Conservation (phyloP, 2,888 invertebrate genomes). For the Apamea anceps region DNA sequence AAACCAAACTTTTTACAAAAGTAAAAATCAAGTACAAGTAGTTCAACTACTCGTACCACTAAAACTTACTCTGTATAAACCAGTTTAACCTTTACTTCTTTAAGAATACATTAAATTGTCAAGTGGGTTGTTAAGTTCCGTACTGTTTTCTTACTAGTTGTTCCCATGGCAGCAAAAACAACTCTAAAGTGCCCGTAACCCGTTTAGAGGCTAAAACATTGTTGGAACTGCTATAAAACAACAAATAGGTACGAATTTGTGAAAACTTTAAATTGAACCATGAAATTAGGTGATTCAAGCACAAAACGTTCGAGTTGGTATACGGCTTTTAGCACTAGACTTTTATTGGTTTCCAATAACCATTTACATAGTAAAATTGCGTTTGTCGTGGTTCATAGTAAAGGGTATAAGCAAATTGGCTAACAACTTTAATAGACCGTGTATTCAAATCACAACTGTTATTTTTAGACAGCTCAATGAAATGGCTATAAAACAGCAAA, state of each 20-base stretch:
- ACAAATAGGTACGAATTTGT: slow-evolving; percentile 5
- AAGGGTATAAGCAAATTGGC: too few species aligned
- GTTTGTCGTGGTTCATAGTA: background rate
- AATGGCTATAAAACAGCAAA: background rate
- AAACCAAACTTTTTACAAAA: background rate
- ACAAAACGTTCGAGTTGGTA: slow-evolving; percentile 26
- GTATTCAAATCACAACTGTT: too few species aligned
- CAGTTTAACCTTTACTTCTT: background rate
- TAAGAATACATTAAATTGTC: background rate
- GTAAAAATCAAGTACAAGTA: background rate
- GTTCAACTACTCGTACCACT: background rate
- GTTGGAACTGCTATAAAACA: slow-evolving; percentile 40
- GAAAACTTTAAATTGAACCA: slow-evolving; percentile 48
- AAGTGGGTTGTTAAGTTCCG: slow-evolving; percentile 10
- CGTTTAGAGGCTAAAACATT: slow-evolving; percentile 5
- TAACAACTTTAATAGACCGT: background rate
- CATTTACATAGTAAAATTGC: slow-evolving; percentile 6
- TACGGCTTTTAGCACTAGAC: slow-evolving; percentile 19
- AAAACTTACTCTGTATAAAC: background rate
- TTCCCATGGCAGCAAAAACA: slow-evolving; percentile 14
- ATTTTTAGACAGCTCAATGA: background rate
- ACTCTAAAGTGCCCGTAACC: slow-evolving; percentile 1
- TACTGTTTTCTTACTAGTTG: background rate
- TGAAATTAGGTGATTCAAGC: slow-evolving; percentile 17
- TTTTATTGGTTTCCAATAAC: slow-evolving; percentile 34